These are phyloP conservation scores for Acromyrmex charruanus DNA, from an alignment of 1,140 invertebrate species.

Conservation along the genomic window DNA sequence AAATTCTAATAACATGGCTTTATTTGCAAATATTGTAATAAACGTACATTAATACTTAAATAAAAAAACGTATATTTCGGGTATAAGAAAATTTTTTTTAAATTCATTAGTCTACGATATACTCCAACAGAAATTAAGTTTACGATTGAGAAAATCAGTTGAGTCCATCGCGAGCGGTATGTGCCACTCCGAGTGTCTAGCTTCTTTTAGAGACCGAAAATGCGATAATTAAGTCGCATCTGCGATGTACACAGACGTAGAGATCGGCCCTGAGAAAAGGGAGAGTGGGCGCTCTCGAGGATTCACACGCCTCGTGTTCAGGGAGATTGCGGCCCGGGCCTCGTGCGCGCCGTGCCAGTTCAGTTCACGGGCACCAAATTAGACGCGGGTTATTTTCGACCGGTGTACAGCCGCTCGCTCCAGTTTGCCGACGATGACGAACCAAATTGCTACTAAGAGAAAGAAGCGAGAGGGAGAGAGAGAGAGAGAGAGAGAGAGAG, in stretches of 20 bases:
- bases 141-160: not conserved
- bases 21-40: not conserved
- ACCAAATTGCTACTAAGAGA: constrained; percentile 1
- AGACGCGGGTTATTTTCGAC: constrained; percentile 85
- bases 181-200: not conserved
- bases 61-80: not conserved
- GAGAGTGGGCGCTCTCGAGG: constrained; percentile 39
- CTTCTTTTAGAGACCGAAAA: not conserved
- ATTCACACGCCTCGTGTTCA: constrained; percentile 67
- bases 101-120: not conserved
- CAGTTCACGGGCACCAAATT: constrained; percentile 86
- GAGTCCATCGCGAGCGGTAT: not conserved
- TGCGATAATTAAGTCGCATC: constrained; percentile 10
- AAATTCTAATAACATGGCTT: not conserved
- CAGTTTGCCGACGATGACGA: constrained; percentile 79
- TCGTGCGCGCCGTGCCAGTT: constrained; percentile 78
- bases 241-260: constrained; percentile 8
- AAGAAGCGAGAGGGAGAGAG: not conserved
- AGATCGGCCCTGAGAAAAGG: constrained; percentile 25
- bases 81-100: not conserved
- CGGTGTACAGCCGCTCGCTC: constrained; percentile 80
- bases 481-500: not conserved
- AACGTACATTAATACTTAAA: not conserved
- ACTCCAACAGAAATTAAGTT: not conserved
- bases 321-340: constrained; percentile 68